These are phyloP conservation scores for Sussaba pulchella DNA, from an alignment of 2,888 invertebrate species.

Conservation along the genomic window DNA sequence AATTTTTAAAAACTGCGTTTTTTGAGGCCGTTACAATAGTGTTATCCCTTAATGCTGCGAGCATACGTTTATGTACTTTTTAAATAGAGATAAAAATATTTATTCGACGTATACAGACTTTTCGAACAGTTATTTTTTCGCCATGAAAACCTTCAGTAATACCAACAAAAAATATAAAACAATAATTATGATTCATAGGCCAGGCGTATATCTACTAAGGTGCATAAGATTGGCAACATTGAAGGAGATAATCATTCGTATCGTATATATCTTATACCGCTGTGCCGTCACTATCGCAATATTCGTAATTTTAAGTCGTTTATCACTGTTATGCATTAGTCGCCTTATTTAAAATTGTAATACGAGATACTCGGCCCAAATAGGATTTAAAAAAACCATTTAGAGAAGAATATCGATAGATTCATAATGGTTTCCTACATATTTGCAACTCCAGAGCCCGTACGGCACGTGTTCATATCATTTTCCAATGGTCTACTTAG, in stretches of 20 bases:
- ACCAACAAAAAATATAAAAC: conserved; percentile 20
- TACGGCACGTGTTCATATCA: too few relatives aligned
- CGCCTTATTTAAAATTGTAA: conserved; percentile 2
- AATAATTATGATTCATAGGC: conserved; percentile 50
- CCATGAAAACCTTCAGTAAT: conserved; percentile 30
- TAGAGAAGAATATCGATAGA: too few relatives aligned
- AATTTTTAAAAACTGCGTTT: too few relatives aligned
- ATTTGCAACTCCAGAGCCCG: too few relatives aligned
- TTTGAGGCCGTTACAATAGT: too few relatives aligned
- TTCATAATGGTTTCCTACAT: too few relatives aligned
- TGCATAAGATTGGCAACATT: neutral
- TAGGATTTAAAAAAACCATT: too few relatives aligned
- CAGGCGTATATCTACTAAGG: conserved; percentile 33
- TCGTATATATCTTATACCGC: conserved; percentile 2
- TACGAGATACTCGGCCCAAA: conserved; percentile 14
- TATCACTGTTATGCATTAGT: conserved; percentile 9
- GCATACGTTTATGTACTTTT: conserved; percentile 14
- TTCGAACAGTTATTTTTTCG: conserved; percentile 46
- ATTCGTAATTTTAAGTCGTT: neutral
- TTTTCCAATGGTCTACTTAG: too few relatives aligned
- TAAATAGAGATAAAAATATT: conserved; percentile 71
- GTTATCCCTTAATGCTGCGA: too few relatives aligned
- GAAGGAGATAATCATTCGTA: conserved; percentile 8
- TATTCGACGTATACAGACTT: conserved; percentile 69
- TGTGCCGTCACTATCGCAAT: conserved; percentile 2